A percentile compares a stretch with the other conserved stretches of the same genome.
These are phyloP conservation scores for Atta texana DNA, from an alignment of 1,140 invertebrate species.

Conservation along the genomic window DNA sequence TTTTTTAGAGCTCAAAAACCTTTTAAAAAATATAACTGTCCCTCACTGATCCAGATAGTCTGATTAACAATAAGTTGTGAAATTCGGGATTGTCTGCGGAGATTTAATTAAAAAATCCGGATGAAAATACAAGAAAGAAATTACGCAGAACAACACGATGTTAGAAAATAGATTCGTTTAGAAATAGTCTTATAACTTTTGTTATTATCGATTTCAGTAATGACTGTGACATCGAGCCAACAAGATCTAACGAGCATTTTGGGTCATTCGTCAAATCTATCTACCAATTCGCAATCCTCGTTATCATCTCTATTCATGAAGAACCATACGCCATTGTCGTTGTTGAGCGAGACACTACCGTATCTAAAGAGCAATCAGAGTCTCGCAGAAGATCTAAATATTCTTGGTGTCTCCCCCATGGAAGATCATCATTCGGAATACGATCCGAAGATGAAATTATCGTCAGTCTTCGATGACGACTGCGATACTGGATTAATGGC, in stretches of 20 bases:
- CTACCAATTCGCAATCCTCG: constrained; percentile 65
- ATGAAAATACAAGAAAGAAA: neutral
- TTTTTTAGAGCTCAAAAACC: no score
- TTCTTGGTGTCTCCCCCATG: constrained; percentile 66
- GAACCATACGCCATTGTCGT: constrained; percentile 68
- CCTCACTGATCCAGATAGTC: no score
- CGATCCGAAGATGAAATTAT: constrained; percentile 73
- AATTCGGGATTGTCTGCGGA: no score
- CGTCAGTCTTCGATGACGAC: constrained; percentile 77
- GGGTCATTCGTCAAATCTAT: constrained; percentile 72
- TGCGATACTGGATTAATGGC: constrained; percentile 70
- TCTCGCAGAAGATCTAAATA: constrained; percentile 75
- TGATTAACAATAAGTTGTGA: no score
- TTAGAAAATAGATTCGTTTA: neutral
- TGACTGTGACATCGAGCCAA: constrained; percentile 67
- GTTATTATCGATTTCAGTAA: constrained; percentile 34
- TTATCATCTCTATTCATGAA: constrained; percentile 71
- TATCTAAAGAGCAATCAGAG: constrained; percentile 75
- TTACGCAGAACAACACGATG: neutral
- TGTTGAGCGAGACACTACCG: constrained; percentile 73
- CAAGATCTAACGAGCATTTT: constrained; percentile 73
- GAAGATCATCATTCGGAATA: constrained; percentile 75
- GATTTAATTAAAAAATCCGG: neutral
- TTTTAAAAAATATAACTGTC: no score
- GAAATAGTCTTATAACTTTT: neutral